Conservation (phyloP, 1,140 invertebrate genomes). For the Sinella curviseta region DNA sequence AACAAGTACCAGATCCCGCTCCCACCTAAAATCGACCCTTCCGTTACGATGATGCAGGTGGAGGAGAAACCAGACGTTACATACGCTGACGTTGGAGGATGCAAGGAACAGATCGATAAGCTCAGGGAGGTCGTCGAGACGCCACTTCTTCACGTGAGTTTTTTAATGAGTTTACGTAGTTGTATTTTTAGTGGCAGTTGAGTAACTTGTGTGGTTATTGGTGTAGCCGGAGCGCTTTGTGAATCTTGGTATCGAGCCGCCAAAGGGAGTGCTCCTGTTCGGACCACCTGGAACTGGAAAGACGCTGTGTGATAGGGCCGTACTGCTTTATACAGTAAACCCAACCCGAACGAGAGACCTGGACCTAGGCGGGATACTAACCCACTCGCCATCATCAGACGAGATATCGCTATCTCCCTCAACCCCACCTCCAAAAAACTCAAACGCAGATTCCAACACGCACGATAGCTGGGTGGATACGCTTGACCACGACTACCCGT, state of each 20-base stretch:
- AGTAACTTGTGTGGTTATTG: slow-evolving; percentile 23
- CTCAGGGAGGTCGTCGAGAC: slow-evolving; percentile 98
- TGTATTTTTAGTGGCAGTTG: background rate
- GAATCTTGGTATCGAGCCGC: slow-evolving; percentile 98
- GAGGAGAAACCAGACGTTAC: slow-evolving; percentile 99
- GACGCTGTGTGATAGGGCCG: slow-evolving; percentile 93
- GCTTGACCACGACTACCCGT: background rate
- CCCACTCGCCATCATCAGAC: background rate
- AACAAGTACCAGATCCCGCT: slow-evolving; percentile 99
- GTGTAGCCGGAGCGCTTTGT: slow-evolving; percentile 97
- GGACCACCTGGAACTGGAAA: slow-evolving; percentile 98
- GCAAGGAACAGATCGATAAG: slow-evolving; percentile 99
- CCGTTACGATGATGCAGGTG: slow-evolving; percentile 98
- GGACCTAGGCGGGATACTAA: background rate
- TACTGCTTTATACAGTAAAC: too few relatives aligned
- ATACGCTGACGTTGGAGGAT: slow-evolving; percentile 98
- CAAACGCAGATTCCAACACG: background rate
- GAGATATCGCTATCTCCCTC: background rate
- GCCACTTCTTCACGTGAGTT: slow-evolving; percentile 88
- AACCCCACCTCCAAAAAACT: too few relatives aligned
- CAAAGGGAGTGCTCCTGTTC: slow-evolving; percentile 96
- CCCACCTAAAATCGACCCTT: slow-evolving; percentile 99
- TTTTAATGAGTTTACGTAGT: slow-evolving; percentile 21
- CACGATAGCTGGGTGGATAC: background rate
- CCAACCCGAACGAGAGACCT: too few relatives aligned